Percentiles rank a stretch among this genome's conserved stretches.
These are phyloP conservation scores for Philonicus albiceps DNA, from an alignment of 2,888 invertebrate species.

Conservation along the genomic window DNA sequence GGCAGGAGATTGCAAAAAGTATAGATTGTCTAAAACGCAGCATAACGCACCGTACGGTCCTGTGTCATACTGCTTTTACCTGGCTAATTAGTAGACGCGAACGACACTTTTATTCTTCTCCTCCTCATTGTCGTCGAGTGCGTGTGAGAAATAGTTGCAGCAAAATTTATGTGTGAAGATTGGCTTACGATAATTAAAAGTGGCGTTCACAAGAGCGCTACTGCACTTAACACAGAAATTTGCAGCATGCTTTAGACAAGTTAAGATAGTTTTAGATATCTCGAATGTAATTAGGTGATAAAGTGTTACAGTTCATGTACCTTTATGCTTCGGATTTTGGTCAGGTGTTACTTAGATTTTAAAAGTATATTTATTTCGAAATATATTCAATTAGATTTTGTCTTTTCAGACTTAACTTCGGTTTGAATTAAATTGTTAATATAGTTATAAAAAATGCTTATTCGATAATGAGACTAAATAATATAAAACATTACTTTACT, in stretches of 20 bases:
- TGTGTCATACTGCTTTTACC: background rate
- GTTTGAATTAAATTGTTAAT: no score
- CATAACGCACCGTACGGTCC: background rate
- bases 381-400: no score
- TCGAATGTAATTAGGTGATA: background rate
- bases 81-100: background rate
- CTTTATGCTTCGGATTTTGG: background rate
- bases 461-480: background rate
- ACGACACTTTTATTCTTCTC: background rate
- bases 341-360: background rate
- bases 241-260: background rate
- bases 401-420: background rate
- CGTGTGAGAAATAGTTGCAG: background rate
- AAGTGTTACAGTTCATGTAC: background rate
- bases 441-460: no score
- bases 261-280: background rate
- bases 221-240: background rate
- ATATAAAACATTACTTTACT: no score
- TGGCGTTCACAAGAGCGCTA: background rate
- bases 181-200: background rate
- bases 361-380: no score
- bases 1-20: background rate
- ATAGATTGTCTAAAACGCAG: background rate
- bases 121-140: background rate
- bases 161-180: background rate